Evolutionary conservation across 2,113 vertebrate species (phyloP), one percentile per base, ranked within the genome.

Genomic region (Nothobranchius kuhntae): DNA sequence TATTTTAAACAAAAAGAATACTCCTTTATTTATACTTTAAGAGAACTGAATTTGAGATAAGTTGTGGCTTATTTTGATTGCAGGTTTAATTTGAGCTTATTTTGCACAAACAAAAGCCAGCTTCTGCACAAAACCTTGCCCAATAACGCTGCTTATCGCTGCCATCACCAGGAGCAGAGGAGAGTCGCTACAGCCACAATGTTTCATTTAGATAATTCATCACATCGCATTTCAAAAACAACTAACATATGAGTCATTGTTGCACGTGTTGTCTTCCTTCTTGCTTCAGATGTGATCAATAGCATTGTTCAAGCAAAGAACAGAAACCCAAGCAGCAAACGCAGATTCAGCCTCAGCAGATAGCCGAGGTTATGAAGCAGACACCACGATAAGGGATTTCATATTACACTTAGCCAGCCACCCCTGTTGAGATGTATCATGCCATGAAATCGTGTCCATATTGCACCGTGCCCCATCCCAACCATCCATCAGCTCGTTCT

Each of bases 371-470:
- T 91, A 89, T 91, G 87, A 92, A 85, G 87, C 73, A 80, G 89
- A 90, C 89, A 84, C 81, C 67, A 74, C 80, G 89, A 91, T 91
- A 89, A 89, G 87, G 73, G 81, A 84, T 92, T 90, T 90, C 86
- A 90, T 91, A 92, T 92, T 91, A 92, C 89, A 90, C 89, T 91
- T 89, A 87, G 89, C 89, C 87, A 87, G 57, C 36, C 82, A 84
- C 75, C 86, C 88, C 86, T 74, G 80, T 84, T 86, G 80, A 74
- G 85, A 86, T 89, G 92, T 92, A 92, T 93, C 92, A 86, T 82
- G 90, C 85, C 88, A 86, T 92, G 85, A 93, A 91, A 92, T 91
- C 92, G n/a, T 88, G 87, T 91, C 87, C 87, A 86, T 91, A 91
- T 91, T 90, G 90, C 90, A 78, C 85, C 77, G 85, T 75, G 75